Percentiles rank a stretch among this genome's conserved stretches.
Evolutionary conservation across 2,113 vertebrate genomes (phyloP).

Genomic region (Caranx ignobilis): DNA sequence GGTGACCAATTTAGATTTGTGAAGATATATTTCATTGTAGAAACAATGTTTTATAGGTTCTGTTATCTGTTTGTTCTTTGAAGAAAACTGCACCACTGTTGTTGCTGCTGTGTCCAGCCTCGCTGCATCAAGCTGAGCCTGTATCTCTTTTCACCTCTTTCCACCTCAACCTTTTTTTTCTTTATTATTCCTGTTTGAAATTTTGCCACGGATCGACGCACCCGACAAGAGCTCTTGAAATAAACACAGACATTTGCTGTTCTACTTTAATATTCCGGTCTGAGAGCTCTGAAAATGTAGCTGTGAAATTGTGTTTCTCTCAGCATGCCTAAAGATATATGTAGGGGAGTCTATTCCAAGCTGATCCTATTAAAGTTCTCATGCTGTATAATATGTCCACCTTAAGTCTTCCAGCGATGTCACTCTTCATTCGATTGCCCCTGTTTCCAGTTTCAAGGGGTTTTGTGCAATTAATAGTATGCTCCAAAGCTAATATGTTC

Average conservation of each 20-base stretch:
- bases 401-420: constrained; percentile 52
- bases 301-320: constrained; percentile 18
- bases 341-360: constrained; percentile 29
- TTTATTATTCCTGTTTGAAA: neutral
- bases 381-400: constrained; percentile 45
- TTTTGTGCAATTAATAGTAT: constrained; percentile 56
- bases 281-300: constrained; percentile 14
- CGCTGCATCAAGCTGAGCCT: constrained; percentile 2
- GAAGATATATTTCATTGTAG: neutral
- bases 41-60: neutral
- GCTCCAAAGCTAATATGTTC: constrained; percentile 29
- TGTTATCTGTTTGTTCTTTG: neutral
- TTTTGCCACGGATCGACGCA: neutral
- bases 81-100: neutral
- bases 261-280: neutral
- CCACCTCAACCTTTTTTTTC: constrained; percentile 13
- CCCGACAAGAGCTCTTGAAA: constrained; percentile 8
- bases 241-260: neutral
- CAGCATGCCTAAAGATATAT: constrained; percentile 21
- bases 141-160: neutral
- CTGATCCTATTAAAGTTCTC: constrained; percentile 65
- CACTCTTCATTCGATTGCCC: constrained; percentile 58
- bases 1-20: constrained; percentile 11
- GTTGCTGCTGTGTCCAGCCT: neutral
- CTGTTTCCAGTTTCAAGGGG: constrained; percentile 49